Evolutionary conservation across 92 coral and sea anemone genomes (phyloP), one percentile per base, ranked within the genome.

Genomic region (Zoanthus sansibaricus): DNA sequence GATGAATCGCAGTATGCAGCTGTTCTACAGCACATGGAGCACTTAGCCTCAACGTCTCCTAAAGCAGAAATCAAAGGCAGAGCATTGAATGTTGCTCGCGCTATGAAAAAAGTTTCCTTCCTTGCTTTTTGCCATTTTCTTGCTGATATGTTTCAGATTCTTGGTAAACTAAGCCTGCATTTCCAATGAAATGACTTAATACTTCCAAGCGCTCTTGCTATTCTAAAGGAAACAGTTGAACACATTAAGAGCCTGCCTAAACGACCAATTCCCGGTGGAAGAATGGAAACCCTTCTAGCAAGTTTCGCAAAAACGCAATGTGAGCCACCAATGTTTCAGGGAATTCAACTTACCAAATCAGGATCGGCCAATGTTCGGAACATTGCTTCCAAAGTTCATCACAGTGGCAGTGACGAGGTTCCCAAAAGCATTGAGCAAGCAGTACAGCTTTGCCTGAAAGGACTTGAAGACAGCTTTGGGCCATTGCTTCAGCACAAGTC

Each of bases 321-420:
- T 84, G 88, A 84, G 55, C 82, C 88, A 84, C 88, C 82, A 84
- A 85, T 85, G 88, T 74, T 85, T 85, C 88, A 85, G 82, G 88
- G 82, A 56, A 73, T 73, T 84, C 72, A 84, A 56, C 88, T 73
- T 73, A 84, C 88, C 30, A 42, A 83, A 79, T 25, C 88, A 70
- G 66, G 66, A 58, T 58, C 66, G 66, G 66, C 66, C 66, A 72
- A 73, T 25, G 88, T 84, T 84, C 66, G 18, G 66, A 52, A 72
- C 56, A n/a, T 46, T 25, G 88, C 88, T 84, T 84, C 82, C 31
- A 56, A 33, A 45, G 66, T 25, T 21, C 80, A 55, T 33, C 48
- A 55, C 56, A 58, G 66, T 58, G 66, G 66, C 66, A 72, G 62
- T n/a, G 73, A 84, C 72, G 61, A 49, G 30, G 88, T 84, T 72